Evolutionary conservation across 2,113 vertebrate species (phyloP), one percentile per base, ranked within the genome.

Genomic region (Phalacrocorax carbo): DNA sequence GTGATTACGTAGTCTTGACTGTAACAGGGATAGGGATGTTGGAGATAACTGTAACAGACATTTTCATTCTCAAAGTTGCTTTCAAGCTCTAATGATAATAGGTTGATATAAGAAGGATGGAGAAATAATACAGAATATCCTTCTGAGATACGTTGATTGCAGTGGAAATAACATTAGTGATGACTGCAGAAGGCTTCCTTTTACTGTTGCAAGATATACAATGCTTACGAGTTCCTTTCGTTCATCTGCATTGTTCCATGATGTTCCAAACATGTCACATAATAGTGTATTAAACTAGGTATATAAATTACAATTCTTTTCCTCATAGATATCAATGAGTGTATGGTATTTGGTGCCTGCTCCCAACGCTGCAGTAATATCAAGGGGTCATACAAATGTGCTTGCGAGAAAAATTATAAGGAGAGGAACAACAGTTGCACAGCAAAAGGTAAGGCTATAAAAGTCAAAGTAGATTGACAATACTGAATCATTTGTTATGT

Each of bases 351-450:
- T 98, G 99, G 99, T 83, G 95, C 98, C 15, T 99, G 99, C 94
- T 99, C 99, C 90, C 99, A 99, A 18, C 98, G 98, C 83, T 99
- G 99, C 97, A 98, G 98, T 81, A 99, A 99, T 97, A 97, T 98
- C 12, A 99, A 99, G 97, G 99, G 99, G 52, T 99, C 99, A n/a
- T 99, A 98, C 96, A 99, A 99, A 97, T 99, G 99, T 97, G 94
- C 98, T 2, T 99, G 99, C 84, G 98, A 99, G 93, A 98, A 98
- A 66, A 99, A 99, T 97, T 99, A 99, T 79, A 99, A 98, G 92
- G 99, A 99, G 92, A 97, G 96, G 92, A 99, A 99, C 94, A 98
- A 98, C 72, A 99, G 98, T 86, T 99, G 99, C 88, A 86, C 98
- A 96, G 99, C 98, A 93, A 99, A 99, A 99, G 99, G 99, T 99